Base-by-base conservation (phyloP, 1,140 invertebrate species). In the Macrostomum lignano region DNA sequence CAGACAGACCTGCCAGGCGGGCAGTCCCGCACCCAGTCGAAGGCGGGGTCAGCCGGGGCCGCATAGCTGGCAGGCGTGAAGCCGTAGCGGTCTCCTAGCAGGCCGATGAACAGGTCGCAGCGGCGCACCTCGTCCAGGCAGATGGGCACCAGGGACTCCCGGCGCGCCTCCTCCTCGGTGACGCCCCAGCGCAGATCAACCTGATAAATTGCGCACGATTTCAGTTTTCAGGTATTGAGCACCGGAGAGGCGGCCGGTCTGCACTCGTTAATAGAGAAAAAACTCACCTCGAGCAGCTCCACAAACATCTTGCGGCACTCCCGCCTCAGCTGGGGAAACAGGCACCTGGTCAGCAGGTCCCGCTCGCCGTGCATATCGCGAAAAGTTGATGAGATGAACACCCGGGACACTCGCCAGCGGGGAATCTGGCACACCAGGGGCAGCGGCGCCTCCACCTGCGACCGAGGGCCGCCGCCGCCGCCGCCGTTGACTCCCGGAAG, bases 341-440 rank as follows among this genome's bases (percentile, higher is more conserved):
- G 47, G 42, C 47, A 60, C 17, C 54, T 38, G 7, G 57, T 53
- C 9, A 63, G 41, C 5, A 62, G 37, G 38, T 62, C 59, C 30
- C 61, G 45, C 42, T 63, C 61, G 7, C 52, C 51, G 41, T 62
- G 58, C 56, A 62, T 60, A 42, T 63, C 61, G 9, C 48, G 41
- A 42, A 63, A 63, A 10, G 61, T 63, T 3, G 61, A 63, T 0
- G 60, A 62, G n/a, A 63, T 61, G 35, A 63, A 63, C 40, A 13
- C 38, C 35, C 10, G 39, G 33, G 13, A 36, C 34, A 15, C 45
- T 23, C 7, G 35, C 14, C 5, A 25, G 7, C 9, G 34, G 31
- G 2, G 32, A 17, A 15, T 36, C 21, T 7, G 24, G n/a, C 28
- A n/a, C n/a, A n/a, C n/a, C n/a, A n/a, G n/a, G n/a, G n/a, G n/a